Conservation (phyloP, 2,888 invertebrate species). For the Andrena bicolor region DNA sequence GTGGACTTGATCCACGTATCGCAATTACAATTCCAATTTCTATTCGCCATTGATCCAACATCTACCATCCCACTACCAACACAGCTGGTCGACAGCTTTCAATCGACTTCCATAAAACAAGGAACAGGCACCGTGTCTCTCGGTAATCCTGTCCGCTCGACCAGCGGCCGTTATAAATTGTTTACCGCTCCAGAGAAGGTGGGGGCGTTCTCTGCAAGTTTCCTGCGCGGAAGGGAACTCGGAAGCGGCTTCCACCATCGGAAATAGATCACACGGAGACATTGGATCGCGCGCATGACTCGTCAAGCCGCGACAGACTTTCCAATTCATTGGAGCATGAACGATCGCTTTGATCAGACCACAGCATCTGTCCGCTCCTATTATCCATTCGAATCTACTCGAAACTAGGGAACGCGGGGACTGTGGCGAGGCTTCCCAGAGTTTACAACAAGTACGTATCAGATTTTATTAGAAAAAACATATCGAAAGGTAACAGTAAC, state of each 20-base stretch:
- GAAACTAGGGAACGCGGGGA: background rate
- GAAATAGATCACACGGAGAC: conserved; percentile 1
- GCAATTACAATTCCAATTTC: no score
- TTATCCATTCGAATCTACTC: background rate
- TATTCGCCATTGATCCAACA: no score
- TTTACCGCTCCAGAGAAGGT: background rate
- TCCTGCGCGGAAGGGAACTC: background rate
- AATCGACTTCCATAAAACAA: background rate
- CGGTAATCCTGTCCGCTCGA: background rate
- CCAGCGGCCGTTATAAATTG: background rate
- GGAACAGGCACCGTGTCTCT: background rate
- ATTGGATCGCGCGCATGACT: conserved; percentile 13
- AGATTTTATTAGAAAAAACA: conserved; percentile 35
- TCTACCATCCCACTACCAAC: background rate
- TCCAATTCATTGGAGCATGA: conserved; percentile 28
- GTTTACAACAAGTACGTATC: background rate
- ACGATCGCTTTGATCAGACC: background rate
- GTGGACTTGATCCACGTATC: no score
- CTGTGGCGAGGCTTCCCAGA: background rate
- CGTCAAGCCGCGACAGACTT: conserved; percentile 29
- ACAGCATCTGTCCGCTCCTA: background rate
- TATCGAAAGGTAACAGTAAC: conserved; percentile 12
- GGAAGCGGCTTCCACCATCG: background rate
- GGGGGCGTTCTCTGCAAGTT: conserved; percentile 1
- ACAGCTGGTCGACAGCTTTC: background rate